Evolutionary conservation across 1,140 invertebrate genomes (phyloP).

Genomic region (Tenebrio molitor): DNA sequence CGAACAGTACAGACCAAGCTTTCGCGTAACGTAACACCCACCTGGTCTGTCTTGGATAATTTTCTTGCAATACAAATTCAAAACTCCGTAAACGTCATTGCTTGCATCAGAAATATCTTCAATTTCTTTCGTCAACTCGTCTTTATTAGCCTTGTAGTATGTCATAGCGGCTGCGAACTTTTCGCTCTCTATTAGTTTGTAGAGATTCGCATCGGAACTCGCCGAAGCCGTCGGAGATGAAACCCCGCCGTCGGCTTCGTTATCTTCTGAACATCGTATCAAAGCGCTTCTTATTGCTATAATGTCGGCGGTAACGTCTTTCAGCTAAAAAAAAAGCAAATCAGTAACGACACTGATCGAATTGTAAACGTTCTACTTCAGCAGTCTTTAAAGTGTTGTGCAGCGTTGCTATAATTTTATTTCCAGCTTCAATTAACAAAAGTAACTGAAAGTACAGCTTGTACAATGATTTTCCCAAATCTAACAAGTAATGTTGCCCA

Average conservation of each 20-base stretch:
- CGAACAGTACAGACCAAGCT: too few relatives aligned
- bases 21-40: too few relatives aligned
- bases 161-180: conserved; percentile 76
- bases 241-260: conserved; percentile 72
- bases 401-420: conserved; percentile 86
- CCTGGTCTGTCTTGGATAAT: conserved; percentile 78
- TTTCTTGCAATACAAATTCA: conserved; percentile 80
- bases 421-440: conserved; percentile 90
- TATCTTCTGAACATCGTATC: conserved; percentile 70
- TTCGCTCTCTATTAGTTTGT: conserved; percentile 74
- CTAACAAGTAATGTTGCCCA: conserved; percentile 75
- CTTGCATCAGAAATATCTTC: conserved; percentile 71
- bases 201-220: conserved; percentile 69
- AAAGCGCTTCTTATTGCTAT: conserved; percentile 69
- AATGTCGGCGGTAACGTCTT: conserved; percentile 72
- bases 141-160: conserved; percentile 73
- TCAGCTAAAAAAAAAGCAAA: conserved; percentile 65
- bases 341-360: too few relatives aligned
- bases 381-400: conserved; percentile 69
- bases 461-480: conserved; percentile 88
- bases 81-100: conserved; percentile 77
- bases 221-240: conserved; percentile 67
- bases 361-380: conserved; percentile 67
- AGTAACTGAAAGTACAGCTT: conserved; percentile 95
- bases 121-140: conserved; percentile 74